These are phyloP conservation scores for Chanos chanos DNA, from an alignment of 2,797 vertebrate species.

Conservation along the genomic window DNA sequence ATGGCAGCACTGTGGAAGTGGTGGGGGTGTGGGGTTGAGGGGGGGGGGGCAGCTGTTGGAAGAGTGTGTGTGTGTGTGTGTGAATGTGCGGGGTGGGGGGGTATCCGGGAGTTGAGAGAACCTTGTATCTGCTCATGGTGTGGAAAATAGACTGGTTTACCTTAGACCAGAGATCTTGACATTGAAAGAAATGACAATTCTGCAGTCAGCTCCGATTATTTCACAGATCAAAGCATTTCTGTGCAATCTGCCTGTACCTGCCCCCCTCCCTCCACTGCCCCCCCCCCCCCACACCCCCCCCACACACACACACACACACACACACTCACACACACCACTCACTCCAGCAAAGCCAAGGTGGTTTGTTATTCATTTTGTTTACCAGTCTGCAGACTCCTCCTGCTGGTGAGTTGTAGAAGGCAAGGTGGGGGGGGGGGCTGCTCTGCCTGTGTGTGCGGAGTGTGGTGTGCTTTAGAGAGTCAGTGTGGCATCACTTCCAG, in stretches of 20 bases:
- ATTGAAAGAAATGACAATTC: slow-evolving; percentile 58
- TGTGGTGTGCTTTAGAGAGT: slow-evolving; percentile 10
- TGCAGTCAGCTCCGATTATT: slow-evolving; percentile 55
- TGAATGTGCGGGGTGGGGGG: background rate
- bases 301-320: too few species aligned
- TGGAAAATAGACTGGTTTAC: slow-evolving; percentile 49
- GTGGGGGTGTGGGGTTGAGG: background rate
- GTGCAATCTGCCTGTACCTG: slow-evolving; percentile 50
- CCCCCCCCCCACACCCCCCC: too few species aligned
- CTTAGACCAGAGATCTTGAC: slow-evolving; percentile 49
- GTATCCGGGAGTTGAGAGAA: background rate
- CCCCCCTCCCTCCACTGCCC: background rate
- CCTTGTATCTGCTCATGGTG: slow-evolving; percentile 44
- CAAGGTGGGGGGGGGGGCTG: slow-evolving; percentile 6
- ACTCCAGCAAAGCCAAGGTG: slow-evolving; percentile 16
- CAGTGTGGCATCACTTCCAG: slow-evolving; percentile 1
- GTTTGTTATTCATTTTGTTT: slow-evolving; percentile 9
- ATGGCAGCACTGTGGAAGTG: slow-evolving; percentile 11
- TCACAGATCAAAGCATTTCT: slow-evolving; percentile 61
- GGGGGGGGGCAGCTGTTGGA: slow-evolving; percentile 6
- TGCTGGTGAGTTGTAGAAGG: slow-evolving; percentile 41
- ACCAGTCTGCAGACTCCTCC: slow-evolving; percentile 58
- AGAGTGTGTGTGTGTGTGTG: too few species aligned
- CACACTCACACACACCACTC: too few species aligned
- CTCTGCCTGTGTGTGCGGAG: slow-evolving; percentile 8